A percentile compares a stretch with the other conserved stretches of the same genome.
Conservation (phyloP, 2,888 invertebrate species). For the Allacma fusca region DNA sequence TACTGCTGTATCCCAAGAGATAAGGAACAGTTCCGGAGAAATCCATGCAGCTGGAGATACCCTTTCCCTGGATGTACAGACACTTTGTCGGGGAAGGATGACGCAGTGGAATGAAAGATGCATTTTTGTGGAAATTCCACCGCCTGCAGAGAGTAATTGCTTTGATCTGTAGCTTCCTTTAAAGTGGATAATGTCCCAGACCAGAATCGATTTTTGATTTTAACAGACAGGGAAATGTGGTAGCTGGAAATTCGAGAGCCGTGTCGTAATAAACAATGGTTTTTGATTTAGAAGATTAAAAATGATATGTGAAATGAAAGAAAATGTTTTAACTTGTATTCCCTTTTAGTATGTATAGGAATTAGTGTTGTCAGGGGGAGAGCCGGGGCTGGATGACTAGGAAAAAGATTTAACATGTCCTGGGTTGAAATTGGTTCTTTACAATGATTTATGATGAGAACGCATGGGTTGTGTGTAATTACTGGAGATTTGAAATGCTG, state of each 20-base stretch:
- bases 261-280: neutral
- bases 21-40: neutral
- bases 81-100: too few relatives aligned
- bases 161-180: too few relatives aligned
- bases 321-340: neutral
- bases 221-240: neutral
- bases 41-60: neutral
- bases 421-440: neutral
- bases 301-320: constrained; percentile 5
- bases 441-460: constrained; percentile 16
- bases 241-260: neutral
- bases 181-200: too few relatives aligned
- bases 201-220: too few relatives aligned
- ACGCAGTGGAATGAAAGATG: neutral
- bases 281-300: constrained; percentile 9
- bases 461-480: constrained; percentile 8
- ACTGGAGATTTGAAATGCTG: neutral
- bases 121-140: neutral
- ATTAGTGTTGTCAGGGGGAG: neutral
- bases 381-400: neutral
- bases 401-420: constrained; percentile 7
- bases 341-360: neutral
- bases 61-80: neutral
- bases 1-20: neutral
- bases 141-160: neutral